Percentiles rank a stretch among this genome's conserved stretches.
Conservation (phyloP, 2,113 vertebrate genomes). For the Oreochromis niloticus region DNA sequence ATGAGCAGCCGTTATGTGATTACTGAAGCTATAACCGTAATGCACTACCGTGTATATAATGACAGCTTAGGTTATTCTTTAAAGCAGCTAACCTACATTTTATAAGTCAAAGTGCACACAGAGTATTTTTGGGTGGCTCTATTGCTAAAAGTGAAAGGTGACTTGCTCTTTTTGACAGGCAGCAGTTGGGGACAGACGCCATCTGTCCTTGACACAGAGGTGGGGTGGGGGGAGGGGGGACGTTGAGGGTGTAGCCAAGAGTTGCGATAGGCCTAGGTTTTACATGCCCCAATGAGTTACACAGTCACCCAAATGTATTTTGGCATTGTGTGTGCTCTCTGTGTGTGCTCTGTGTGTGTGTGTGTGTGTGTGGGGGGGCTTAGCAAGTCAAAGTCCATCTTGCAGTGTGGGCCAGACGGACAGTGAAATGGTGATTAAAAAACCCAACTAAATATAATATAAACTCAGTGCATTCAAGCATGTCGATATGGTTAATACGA, state of each 20-base stretch:
- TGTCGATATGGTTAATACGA: not conserved
- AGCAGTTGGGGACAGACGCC: not conserved
- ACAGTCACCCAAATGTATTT: constrained; percentile 47
- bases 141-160: constrained; percentile 15
- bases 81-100: constrained; percentile 6
- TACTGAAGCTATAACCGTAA: not conserved
- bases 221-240: not conserved
- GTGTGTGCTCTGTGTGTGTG: not conserved
- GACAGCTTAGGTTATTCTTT: not conserved
- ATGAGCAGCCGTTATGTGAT: not conserved
- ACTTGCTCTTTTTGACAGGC: not conserved
- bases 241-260: not conserved
- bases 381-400: not conserved
- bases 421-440: not conserved
- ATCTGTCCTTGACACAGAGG: constrained; percentile 35
- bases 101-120: not conserved
- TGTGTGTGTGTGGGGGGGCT: not conserved
- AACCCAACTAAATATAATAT: not conserved
- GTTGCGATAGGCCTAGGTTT: constrained; percentile 29
- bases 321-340: not conserved
- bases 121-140: constrained; percentile 17
- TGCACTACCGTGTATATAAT: not conserved
- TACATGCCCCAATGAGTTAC: constrained; percentile 33
- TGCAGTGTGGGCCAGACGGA: not conserved
- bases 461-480: not conserved